phyloP scores from a whole-genome alignment of 2,888 invertebrate species.

The Melolontha melolontha region DNA sequence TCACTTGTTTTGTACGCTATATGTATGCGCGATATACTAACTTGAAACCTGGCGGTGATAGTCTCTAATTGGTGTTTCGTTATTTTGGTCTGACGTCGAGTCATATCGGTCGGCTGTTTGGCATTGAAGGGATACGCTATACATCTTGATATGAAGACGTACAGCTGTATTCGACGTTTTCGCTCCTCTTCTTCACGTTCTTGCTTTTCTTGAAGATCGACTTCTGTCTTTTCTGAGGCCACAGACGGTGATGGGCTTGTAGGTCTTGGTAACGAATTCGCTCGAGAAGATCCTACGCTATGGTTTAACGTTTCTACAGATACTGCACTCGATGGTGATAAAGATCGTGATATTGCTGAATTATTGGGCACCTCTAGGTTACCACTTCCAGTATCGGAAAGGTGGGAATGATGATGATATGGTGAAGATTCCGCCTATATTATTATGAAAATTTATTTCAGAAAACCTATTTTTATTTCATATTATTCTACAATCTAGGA shows the following conservation, averaged over 20 bases:
- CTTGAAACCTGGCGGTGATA: slow-evolving; percentile 94
- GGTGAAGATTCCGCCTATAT: slow-evolving; percentile 62
- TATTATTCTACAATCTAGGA: no score
- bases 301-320: slow-evolving; percentile 73
- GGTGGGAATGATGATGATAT: slow-evolving; percentile 62
- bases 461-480: no score
- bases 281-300: slow-evolving; percentile 71
- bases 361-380: slow-evolving; percentile 65
- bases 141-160: slow-evolving; percentile 98
- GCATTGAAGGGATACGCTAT: slow-evolving; percentile 99
- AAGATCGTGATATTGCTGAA: slow-evolving; percentile 64
- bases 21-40: slow-evolving; percentile 59
- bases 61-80: slow-evolving; percentile 96
- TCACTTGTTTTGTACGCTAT: not conserved
- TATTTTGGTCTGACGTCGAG: slow-evolving; percentile 93
- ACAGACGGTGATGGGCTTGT: slow-evolving; percentile 93
- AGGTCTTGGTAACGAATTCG: slow-evolving; percentile 80
- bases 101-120: slow-evolving; percentile 99
- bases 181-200: slow-evolving; percentile 97
- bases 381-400: slow-evolving; percentile 61
- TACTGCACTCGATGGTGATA: slow-evolving; percentile 73
- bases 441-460: no score
- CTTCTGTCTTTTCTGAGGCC: slow-evolving; percentile 89
- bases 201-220: slow-evolving; percentile 89
- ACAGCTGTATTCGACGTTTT: slow-evolving; percentile 93